Evolutionary conservation across 2,888 invertebrate genomes (phyloP).

Genomic region (Temnothorax unifasciatus): DNA sequence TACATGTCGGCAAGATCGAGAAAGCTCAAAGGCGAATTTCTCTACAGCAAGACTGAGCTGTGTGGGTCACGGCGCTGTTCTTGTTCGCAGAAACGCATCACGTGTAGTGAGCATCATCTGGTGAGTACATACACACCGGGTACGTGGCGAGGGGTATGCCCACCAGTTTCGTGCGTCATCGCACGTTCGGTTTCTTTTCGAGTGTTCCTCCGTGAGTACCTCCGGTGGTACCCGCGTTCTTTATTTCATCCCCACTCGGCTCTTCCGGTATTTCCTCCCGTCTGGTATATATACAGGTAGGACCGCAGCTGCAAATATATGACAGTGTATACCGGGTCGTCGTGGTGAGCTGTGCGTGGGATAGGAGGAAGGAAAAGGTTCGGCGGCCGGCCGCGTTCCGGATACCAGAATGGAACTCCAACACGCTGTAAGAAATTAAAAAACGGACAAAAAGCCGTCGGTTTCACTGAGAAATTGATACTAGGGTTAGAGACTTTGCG

Average conservation of each 20-base stretch:
- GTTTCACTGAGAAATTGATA: conserved; percentile 22
- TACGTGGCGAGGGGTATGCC: not conserved
- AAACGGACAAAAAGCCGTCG: not conserved
- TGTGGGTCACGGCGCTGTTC: conserved; percentile 78
- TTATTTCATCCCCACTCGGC: conserved; percentile 68
- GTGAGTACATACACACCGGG: conserved; percentile 2
- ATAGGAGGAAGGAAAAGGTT: conserved; percentile 53
- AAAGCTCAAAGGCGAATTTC: conserved; percentile 80
- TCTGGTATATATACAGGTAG: conserved; percentile 81
- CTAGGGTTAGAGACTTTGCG: not conserved
- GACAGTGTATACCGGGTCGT: conserved; percentile 79
- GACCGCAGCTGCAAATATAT: conserved; percentile 81
- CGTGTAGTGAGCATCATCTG: not conserved
- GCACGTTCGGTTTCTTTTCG: conserved; percentile 25
- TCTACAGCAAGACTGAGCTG: conserved; percentile 71
- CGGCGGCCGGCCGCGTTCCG: conserved; percentile 26
- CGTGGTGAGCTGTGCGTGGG: conserved; percentile 59
- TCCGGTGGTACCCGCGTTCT: conserved; percentile 64
- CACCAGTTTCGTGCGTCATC: conserved; percentile 34
- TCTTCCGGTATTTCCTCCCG: conserved; percentile 80
- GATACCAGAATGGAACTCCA: conserved; percentile 74
- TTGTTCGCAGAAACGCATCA: conserved; percentile 30
- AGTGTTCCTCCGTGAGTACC: conserved; percentile 6
- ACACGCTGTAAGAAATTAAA: conserved; percentile 75
- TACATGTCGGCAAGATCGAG: conserved; percentile 32